Base-by-base conservation (phyloP, 1,140 invertebrate genomes). In the Drosophila hydei region DNA sequence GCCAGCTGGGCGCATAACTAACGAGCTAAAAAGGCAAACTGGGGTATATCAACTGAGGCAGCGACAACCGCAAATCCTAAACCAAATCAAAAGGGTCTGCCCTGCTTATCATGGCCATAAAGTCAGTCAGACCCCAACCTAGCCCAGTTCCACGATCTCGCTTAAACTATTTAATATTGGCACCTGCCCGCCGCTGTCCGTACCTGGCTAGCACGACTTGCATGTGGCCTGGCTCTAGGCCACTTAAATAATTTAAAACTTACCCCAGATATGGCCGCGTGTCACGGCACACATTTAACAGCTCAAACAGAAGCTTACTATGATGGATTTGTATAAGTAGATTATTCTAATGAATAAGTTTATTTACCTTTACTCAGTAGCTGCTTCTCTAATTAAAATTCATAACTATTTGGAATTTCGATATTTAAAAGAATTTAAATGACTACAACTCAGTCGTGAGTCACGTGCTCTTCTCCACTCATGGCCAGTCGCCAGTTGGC, bases 91-190 rank as follows among this genome's bases (percentile, higher is more conserved):
- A 87, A 87, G 81, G 81, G 81, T 88, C 80, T 79, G 76, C 63
- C 67, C 77, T 87, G 81, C 81, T 87, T 87, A 87, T 87, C 81
- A 87, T 63, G 63, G 81, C 63, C 81, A 87, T 87, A 87, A 87
- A 87, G 81, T 78, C 78, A 87, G 59, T 51, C 14, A 52, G 18
- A 38, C 14, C 11, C 30, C 25, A 19, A 21, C 9, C 36, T 50
- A n/a, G n/a, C 16, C 21, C 30, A 19, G 14, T 36, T 47, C 23
- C 19, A 14, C 48, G 42, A 33, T 47, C 65, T 80, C 81, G 77
- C 70, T 87, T 81, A 59, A 87, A 87, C 81, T 87, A 88, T 87
- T 87, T 88, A 88, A 87, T 87, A 87, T 87, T 87, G 81, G 75
- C 81, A 87, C 83, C 81, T 88, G 83, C 56, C 67, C 33, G 56